Conservation (phyloP, 2,113 vertebrate genomes). For the Protobothrops mucrosquamatus region DNA sequence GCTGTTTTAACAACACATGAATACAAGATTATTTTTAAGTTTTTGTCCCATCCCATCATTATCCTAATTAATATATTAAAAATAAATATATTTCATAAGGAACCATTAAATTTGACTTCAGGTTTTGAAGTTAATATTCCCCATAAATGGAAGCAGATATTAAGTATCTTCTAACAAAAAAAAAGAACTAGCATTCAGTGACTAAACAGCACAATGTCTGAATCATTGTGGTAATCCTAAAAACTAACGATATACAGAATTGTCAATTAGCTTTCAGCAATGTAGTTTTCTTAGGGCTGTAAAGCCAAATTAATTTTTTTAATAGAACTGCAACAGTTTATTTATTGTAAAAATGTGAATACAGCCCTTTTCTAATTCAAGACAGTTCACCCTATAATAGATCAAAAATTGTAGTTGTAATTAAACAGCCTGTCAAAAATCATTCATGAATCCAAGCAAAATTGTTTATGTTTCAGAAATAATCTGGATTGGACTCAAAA, state of each 20-base stretch:
- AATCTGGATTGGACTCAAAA: background rate
- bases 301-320: background rate
- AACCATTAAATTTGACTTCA: background rate
- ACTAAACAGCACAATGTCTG: background rate
- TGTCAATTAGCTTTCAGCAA: constrained; percentile 1
- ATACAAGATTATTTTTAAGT: constrained; percentile 12
- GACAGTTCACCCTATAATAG: background rate
- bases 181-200: background rate
- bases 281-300: rapidly evolving
- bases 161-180: background rate
- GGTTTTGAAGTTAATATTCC: background rate
- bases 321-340: background rate
- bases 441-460: constrained; percentile 20
- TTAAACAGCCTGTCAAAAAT: background rate
- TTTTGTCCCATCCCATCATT: constrained; percentile 9
- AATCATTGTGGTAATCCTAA: constrained; percentile 5
- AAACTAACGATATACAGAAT: background rate
- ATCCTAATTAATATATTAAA: constrained; percentile 2
- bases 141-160: background rate
- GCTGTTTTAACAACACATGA: background rate
- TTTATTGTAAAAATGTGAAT: background rate
- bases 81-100: background rate
- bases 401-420: background rate
- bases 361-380: background rate
- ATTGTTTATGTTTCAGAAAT: background rate